phyloP scores from a whole-genome alignment of 2,888 invertebrate genomes.

The Lysandra bellargus region DNA sequence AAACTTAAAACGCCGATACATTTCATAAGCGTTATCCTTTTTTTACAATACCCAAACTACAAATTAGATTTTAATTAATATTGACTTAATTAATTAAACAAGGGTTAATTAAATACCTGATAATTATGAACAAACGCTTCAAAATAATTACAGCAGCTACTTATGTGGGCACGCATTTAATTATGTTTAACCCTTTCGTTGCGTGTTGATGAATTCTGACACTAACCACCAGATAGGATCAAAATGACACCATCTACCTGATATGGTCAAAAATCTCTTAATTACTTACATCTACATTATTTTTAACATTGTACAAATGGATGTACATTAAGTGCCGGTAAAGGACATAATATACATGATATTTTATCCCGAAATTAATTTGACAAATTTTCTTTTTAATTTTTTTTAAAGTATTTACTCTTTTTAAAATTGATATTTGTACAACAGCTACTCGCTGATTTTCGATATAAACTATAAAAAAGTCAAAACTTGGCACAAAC shows the following conservation, averaged over 20 bases:
- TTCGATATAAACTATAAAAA: slow-evolving; percentile 18
- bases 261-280: slow-evolving; percentile 4
- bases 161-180: slow-evolving; percentile 55
- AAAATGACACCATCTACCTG: background rate
- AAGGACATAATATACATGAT: no score
- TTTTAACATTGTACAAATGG: background rate
- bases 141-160: slow-evolving; percentile 47
- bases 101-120: slow-evolving; percentile 4
- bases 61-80: background rate
- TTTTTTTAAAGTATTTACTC: background rate
- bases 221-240: background rate
- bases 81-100: background rate
- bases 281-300: background rate
- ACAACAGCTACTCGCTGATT: background rate
- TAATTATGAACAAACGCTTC: slow-evolving; percentile 11
- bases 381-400: background rate
- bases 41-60: background rate
- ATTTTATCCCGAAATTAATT: no score
- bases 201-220: slow-evolving; percentile 14
- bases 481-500: slow-evolving; percentile 29
- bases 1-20: background rate
- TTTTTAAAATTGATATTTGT: background rate
- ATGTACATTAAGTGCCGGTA: no score
- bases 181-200: slow-evolving; percentile 63
- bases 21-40: background rate